Evolutionary conservation across 1,140 invertebrate species (phyloP), one percentile per base, ranked within the genome.

Genomic region (Leptestheria dahalacensis): DNA sequence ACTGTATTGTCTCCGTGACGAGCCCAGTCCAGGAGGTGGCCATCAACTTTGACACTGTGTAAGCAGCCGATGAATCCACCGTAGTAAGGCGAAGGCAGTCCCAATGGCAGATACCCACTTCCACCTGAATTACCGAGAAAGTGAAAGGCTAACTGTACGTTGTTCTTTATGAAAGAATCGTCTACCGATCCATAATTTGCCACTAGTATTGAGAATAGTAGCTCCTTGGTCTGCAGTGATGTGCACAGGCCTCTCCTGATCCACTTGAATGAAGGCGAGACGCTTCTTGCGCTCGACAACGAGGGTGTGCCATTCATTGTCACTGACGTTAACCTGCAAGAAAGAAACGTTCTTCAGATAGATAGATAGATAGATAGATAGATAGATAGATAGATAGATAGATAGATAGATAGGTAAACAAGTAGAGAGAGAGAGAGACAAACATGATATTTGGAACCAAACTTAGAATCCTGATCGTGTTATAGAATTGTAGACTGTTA

Each of bases 231-330:
- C 76, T 21, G 83, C 79, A 63, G 78, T 75, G 20, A 76, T 79
- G 64, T 77, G 79, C 1, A 81, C 73, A 4, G 80, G 75, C n/a
- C 73, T 68, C 57, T 78, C 73, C 47, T 78, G 75, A 68, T 88
- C 86, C 9, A 88, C 78, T 67, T 82, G 78, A 47, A 89, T 71
- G 65, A 78, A 77, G 15, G 82, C 82, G 23, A 81, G 71, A 64
- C 82, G 70, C 68, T 84, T 83, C 62, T 83, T 75, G 64, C 85
- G 77, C 62, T 76, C 77, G 49, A 83, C 77, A 6, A 76, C 72
- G 3, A 85, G 73, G 20, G 77, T 79, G 68, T 89, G 85, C 84
- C 85, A 87, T 47, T 80, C 68, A 0, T 82, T 83, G 71, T 88
- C 83, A 67, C 82, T 76, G 1, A 88, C 77, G 65, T 77, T 41